Base-by-base conservation (phyloP, 2,888 invertebrate species). In the Agrilus cyanescens region DNA sequence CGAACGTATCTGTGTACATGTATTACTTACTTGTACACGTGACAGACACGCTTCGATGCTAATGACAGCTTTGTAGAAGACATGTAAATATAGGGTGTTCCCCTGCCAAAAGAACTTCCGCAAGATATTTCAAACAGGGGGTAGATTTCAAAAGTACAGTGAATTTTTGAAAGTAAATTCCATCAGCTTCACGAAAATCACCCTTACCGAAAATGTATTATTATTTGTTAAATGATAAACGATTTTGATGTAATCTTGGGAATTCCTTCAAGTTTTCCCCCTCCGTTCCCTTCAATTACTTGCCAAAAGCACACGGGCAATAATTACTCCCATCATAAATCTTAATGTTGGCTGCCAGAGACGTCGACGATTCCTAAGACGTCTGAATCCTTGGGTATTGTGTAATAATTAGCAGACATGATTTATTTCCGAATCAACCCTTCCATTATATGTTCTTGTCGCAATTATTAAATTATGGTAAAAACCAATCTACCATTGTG, bases 401-500 rank as follows among this genome's bases (percentile, higher is more conserved):
- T 52, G 45, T 45, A 50, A 51, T 52, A 51, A 53, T 53, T 48
- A 48, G 46, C 45, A 46, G 41, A 20, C 46, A 46, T 51, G 53
- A 53, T 49, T 53, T 53, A 53, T 53, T 48, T 47, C 45, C 41
- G 43, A 44, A 50, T 50, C 53, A 50, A 46, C 45, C 46, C 48
- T 47, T 43, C 44, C 44, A 10, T 41, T 25, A 25, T 25, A 25
- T 25, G 25, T 25, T 38, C 45, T 45, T 43, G 48, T 43, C 46
- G 48, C 47, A 38, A 57, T 59, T 58, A 61, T 60, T 61, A 59
- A 60, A 61, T 61, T 60, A 58, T 46, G 52, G 50, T 51, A 50
- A 50, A 51, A 48, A 49, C 38, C 52, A 54, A 57, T 56, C 53
- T 52, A 46, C 55, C 50, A 12, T 39, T 16, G 38, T 36, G n/a